These are phyloP conservation scores for Cirrhinus mrigala DNA, from an alignment of 2,797 vertebrate species.

Conservation along the genomic window DNA sequence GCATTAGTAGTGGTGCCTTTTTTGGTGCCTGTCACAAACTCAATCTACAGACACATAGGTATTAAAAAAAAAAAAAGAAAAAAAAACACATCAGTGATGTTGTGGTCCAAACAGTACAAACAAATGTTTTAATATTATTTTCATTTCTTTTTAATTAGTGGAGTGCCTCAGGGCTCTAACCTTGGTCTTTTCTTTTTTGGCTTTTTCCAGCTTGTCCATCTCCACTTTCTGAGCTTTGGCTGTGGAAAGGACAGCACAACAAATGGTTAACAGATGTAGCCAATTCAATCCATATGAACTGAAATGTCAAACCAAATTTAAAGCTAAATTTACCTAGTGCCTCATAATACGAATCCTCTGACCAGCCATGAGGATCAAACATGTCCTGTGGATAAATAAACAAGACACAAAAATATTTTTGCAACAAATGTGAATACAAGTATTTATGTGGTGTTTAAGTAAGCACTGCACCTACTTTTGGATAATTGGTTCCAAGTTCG, in stretches of 20 bases:
- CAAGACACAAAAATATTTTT: neutral
- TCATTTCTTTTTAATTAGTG: neutral
- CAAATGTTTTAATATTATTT: neutral
- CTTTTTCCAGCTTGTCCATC: constrained; percentile 98
- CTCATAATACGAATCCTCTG: constrained; percentile 97
- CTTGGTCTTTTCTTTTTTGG: constrained; percentile 97
- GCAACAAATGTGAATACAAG: neutral
- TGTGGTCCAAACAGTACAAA: neutral
- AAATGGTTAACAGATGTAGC: neutral
- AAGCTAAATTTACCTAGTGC: constrained; percentile 81
- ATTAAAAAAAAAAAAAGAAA: constrained; percentile 4
- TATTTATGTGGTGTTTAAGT: neutral
- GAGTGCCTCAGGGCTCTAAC: constrained; percentile 72
- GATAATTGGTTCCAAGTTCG: constrained; percentile 97
- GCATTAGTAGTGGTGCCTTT: constrained; percentile 90
- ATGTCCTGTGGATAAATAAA: constrained; percentile 82
- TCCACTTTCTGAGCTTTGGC: constrained; percentile 98
- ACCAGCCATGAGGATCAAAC: constrained; percentile 98
- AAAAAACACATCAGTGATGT: neutral
- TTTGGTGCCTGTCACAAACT: constrained; percentile 97
- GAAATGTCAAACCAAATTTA: neutral
- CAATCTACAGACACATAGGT: constrained; percentile 81
- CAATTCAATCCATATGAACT: neutral
- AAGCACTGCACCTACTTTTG: constrained; percentile 80
- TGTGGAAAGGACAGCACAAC: neutral